phyloP scores from a whole-genome alignment of 2,797 vertebrate species.

The Columba guinea region DNA sequence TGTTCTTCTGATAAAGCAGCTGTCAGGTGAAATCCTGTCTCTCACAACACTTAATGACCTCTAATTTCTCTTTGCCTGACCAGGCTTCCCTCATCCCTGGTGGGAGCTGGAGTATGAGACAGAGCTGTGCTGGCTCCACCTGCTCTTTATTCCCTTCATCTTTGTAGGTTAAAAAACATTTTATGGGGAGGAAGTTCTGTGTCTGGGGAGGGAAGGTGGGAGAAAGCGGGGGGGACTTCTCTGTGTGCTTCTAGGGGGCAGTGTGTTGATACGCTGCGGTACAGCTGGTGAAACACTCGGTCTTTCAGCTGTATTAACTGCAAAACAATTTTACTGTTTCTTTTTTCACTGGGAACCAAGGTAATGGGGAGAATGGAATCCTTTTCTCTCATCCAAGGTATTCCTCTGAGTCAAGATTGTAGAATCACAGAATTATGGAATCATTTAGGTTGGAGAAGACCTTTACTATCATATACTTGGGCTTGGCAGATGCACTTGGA shows the following conservation, averaged over 20 bases:
- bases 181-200: background rate
- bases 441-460: too few species aligned
- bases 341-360: background rate
- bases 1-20: background rate
- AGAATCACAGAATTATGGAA: too few species aligned
- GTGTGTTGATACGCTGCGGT: background rate
- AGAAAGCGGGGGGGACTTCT: background rate
- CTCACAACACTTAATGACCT: background rate
- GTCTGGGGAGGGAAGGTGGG: background rate
- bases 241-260: background rate
- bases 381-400: background rate
- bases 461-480: background rate
- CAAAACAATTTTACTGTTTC: background rate
- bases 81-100: background rate
- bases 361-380: background rate
- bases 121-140: background rate
- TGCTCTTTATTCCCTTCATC: background rate
- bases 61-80: background rate
- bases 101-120: background rate
- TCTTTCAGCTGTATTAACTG: background rate
- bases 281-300: accelerated
- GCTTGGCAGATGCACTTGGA: background rate
- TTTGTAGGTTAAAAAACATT: background rate
- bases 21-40: background rate
- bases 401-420: background rate